phyloP scores from a whole-genome alignment of 2,113 vertebrate genomes.

The Oncorhynchus mykiss region DNA sequence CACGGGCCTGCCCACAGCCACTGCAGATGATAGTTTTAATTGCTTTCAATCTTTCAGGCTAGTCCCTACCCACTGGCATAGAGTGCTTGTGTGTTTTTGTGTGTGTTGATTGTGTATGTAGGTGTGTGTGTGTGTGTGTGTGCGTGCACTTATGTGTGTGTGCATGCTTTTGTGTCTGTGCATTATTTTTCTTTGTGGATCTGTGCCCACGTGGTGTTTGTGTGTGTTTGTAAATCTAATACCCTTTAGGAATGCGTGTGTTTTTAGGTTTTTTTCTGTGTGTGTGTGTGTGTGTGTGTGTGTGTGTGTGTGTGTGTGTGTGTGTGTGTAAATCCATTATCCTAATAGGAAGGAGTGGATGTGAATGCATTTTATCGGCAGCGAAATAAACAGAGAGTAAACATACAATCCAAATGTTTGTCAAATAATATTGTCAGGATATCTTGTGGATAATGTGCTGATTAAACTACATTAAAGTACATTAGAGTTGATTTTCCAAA shows the following conservation, averaged over 20 bases:
- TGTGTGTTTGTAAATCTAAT: slow-evolving; percentile 13
- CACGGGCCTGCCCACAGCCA: slow-evolving; percentile 80
- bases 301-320: slow-evolving; percentile 33
- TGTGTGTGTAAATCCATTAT: slow-evolving; percentile 1
- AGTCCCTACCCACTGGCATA: slow-evolving; percentile 79
- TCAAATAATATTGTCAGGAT: not conserved
- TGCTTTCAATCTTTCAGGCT: slow-evolving; percentile 86
- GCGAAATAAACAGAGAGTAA: not conserved
- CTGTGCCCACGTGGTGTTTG: slow-evolving; percentile 31
- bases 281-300: slow-evolving; percentile 32
- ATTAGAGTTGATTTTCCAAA: not conserved
- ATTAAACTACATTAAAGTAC: not conserved
- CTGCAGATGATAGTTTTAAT: slow-evolving; percentile 88
- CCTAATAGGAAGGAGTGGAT: too few relatives aligned
- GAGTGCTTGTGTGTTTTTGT: slow-evolving; percentile 48
- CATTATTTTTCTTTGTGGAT: slow-evolving; percentile 12
- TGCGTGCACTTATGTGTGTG: slow-evolving; percentile 12
- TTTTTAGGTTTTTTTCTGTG: slow-evolving; percentile 10
- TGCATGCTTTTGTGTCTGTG: slow-evolving; percentile 24
- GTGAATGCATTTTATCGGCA: too few relatives aligned
- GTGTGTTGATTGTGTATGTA: slow-evolving; percentile 15
- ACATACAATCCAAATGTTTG: not conserved
- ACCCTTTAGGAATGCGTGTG: not conserved
- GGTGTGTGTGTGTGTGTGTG: slow-evolving; percentile 37
- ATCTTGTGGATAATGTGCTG: not conserved